Conservation (phyloP, 2,888 invertebrate genomes). For the Macrophya annulata region DNA sequence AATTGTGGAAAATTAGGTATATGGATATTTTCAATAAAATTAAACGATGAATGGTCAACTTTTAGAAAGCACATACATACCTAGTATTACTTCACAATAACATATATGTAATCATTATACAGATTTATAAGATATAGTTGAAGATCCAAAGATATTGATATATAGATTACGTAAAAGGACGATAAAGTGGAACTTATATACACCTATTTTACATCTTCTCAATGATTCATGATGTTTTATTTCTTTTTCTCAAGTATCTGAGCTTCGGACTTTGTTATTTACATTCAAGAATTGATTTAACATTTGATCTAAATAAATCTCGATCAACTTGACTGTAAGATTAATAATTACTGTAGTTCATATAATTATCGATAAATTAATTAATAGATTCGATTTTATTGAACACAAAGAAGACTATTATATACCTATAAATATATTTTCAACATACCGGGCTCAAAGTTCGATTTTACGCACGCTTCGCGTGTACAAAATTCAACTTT, state of each 20-base stretch:
- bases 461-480: no score
- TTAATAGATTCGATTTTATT: neutral
- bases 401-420: neutral
- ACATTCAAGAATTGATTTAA: neutral
- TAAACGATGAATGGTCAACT: neutral
- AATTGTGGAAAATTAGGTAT: neutral
- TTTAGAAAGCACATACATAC: neutral
- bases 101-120: neutral
- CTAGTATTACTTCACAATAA: neutral
- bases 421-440: no score
- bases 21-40: neutral
- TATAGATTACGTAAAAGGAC: neutral
- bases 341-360: neutral
- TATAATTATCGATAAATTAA: neutral
- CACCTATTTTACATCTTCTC: neutral
- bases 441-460: no score
- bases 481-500: no score
- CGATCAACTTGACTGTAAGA: neutral
- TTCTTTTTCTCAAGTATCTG: neutral
- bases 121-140: neutral
- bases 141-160: neutral
- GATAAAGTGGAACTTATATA: conserved; percentile 1
- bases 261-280: neutral
- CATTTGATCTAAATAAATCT: neutral
- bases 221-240: neutral